A percentile compares a stretch with the other conserved stretches of the same genome.
Conservation (phyloP, 2,888 invertebrate species). For the Tenthredo mesomela region DNA sequence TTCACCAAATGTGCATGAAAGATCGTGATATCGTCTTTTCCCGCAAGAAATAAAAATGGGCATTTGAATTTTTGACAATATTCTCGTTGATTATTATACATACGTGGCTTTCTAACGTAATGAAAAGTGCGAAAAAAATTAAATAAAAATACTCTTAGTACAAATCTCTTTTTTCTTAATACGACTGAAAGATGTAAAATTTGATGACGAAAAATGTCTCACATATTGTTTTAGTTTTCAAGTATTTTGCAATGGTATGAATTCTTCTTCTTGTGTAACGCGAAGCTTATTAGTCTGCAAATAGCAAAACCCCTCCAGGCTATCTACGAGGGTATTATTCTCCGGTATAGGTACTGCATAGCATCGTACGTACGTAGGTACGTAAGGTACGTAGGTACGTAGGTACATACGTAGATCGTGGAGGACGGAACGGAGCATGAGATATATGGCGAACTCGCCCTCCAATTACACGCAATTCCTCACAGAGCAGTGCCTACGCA, state of each 20-base stretch:
- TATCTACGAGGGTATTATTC: conserved; percentile 45
- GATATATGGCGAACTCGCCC: conserved; percentile 53
- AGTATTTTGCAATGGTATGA: background rate
- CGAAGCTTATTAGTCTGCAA: conserved; percentile 49
- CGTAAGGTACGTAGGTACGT: background rate
- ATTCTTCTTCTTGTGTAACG: conserved; percentile 27
- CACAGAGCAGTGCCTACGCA: conserved; percentile 53
- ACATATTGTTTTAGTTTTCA: background rate
- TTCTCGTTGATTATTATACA: too few species aligned
- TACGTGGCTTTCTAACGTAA: too few species aligned
- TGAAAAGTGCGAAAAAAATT: too few species aligned
- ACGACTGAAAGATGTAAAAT: too few species aligned
- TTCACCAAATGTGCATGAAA: too few species aligned
- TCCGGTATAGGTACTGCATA: background rate
- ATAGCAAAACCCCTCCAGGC: conserved; percentile 35
- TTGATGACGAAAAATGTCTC: too few species aligned
- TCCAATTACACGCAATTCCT: conserved; percentile 56
- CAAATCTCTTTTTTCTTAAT: too few species aligned
- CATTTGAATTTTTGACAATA: too few species aligned
- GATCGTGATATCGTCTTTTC: too few species aligned
- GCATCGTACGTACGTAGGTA: background rate
- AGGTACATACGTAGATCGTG: conserved; percentile 1
- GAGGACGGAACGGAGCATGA: conserved; percentile 49
- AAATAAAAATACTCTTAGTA: too few species aligned
- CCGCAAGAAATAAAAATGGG: too few species aligned